Evolutionary conservation across 2,797 vertebrate genomes (phyloP).

Genomic region (Gymnopithys bicolor): DNA sequence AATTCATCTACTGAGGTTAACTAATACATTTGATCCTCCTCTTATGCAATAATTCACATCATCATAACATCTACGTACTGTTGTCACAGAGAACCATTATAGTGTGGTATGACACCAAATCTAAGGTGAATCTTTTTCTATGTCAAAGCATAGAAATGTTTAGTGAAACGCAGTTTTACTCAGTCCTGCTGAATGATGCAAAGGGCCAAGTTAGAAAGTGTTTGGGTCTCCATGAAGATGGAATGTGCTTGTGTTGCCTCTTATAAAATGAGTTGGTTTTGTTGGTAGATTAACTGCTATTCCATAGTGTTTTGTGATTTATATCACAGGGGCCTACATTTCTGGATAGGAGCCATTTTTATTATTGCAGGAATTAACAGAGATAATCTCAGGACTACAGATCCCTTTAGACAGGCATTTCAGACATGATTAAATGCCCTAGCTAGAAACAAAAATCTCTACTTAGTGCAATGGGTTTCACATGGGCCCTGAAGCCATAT

Average conservation of each 20-base stretch:
- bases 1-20: background rate
- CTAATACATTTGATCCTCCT: background rate
- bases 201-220: background rate
- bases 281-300: background rate
- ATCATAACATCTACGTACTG: background rate
- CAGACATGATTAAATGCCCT: constrained; percentile 51
- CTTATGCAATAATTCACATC: background rate
- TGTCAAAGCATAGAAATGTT: background rate
- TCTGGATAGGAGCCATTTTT: constrained; percentile 31
- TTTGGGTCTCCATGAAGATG: background rate
- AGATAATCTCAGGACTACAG: constrained; percentile 42
- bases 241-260: background rate
- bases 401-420: constrained; percentile 54
- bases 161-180: background rate
- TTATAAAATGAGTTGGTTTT: background rate
- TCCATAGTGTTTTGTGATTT: constrained; percentile 17
- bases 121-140: background rate
- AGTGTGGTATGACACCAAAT: background rate
- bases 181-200: background rate
- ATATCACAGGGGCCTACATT: background rate
- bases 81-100: background rate
- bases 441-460: constrained; percentile 48
- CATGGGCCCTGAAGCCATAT: constrained; percentile 13
- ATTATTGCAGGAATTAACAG: constrained; percentile 34
- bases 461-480: constrained; percentile 16